phyloP scores from a whole-genome alignment of 2,888 invertebrate genomes.

The Xestia xanthographa region DNA sequence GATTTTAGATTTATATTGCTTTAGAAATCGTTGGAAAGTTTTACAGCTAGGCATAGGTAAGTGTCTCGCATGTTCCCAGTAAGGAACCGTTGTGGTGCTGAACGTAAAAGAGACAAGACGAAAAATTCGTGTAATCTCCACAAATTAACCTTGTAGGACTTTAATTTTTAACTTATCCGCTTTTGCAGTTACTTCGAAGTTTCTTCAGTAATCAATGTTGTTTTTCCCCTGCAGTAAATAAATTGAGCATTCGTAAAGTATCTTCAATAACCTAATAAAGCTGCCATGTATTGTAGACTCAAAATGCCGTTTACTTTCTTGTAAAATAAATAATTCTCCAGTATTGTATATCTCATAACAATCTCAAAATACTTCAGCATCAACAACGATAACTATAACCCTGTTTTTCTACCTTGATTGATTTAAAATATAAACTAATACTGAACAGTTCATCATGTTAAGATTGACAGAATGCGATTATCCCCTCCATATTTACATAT shows the following conservation, averaged over 20 bases:
- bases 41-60: neutral
- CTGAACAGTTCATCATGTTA: slow-evolving; percentile 17
- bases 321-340: slow-evolving; percentile 22
- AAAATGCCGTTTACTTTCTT: slow-evolving; percentile 23
- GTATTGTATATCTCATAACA: neutral
- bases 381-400: slow-evolving; percentile 19
- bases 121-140: neutral
- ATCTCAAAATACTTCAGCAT: slow-evolving; percentile 25
- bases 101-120: neutral
- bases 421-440: slow-evolving; percentile 36
- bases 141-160: neutral
- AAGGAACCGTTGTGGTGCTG: neutral
- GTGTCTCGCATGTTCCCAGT: neutral
- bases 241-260: neutral
- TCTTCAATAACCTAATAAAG: slow-evolving; percentile 1
- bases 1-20: slow-evolving; percentile 44
- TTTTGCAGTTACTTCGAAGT: neutral
- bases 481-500: slow-evolving; percentile 45
- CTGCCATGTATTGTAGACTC: slow-evolving; percentile 4
- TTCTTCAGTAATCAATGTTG: slow-evolving; percentile 11
- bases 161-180: neutral
- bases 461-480: slow-evolving; percentile 25
- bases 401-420: slow-evolving; percentile 36
- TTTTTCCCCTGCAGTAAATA: neutral
- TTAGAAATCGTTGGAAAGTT: slow-evolving; percentile 39